These are phyloP conservation scores for Drosophila pallidifrons DNA, from an alignment of 1,140 invertebrate species.

Conservation along the genomic window DNA sequence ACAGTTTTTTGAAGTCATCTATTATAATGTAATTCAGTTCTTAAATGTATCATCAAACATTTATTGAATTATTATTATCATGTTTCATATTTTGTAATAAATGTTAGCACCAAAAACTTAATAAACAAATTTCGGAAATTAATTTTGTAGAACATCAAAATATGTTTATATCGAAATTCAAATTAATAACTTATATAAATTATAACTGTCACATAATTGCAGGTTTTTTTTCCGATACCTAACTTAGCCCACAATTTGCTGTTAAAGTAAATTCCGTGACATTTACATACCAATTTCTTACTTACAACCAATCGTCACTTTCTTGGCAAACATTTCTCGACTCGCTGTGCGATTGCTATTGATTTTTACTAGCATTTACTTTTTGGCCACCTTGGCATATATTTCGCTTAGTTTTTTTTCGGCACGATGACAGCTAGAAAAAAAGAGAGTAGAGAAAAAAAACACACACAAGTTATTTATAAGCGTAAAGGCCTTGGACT, in stretches of 20 bases:
- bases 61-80: no score
- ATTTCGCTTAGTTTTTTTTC: constrained; percentile 50
- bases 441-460: constrained; percentile 31
- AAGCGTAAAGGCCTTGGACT: constrained; percentile 61
- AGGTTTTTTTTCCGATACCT: neutral
- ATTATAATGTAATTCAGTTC: no score
- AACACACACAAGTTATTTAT: constrained; percentile 66
- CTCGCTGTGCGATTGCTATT: constrained; percentile 47
- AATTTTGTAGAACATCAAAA: no score
- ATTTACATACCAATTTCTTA: constrained; percentile 44
- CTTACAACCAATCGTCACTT: constrained; percentile 11
- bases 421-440: constrained; percentile 22
- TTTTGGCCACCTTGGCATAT: constrained; percentile 60
- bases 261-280: constrained; percentile 33
- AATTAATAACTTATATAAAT: no score
- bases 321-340: constrained; percentile 18
- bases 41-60: no score
- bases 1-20: neutral
- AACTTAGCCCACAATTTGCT: neutral
- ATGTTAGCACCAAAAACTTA: no score
- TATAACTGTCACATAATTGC: neutral
- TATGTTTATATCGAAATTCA: no score
- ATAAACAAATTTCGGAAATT: no score
- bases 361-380: constrained; percentile 60
- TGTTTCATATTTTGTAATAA: no score